A percentile compares a stretch with the other conserved stretches of the same genome.
Conservation (phyloP, 1,140 invertebrate species). For the Bicyclus anynana region DNA sequence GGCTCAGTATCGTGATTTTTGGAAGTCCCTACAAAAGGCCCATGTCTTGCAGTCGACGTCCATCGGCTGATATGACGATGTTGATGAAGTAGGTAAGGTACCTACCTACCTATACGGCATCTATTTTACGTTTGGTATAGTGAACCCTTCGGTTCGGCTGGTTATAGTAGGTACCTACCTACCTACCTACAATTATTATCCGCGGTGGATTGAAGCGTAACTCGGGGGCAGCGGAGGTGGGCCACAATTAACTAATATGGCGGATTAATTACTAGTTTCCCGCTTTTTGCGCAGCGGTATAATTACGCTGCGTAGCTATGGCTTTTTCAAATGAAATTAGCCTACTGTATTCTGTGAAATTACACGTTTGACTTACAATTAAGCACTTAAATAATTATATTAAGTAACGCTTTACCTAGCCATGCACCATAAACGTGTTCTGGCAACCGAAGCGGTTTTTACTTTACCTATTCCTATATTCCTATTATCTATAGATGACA, state of each 20-base stretch:
- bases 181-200: slow-evolving; percentile 31
- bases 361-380: slow-evolving; percentile 5
- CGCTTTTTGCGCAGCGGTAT: slow-evolving; percentile 10
- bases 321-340: slow-evolving; percentile 8
- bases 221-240: slow-evolving; percentile 28
- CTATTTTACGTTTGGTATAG: too few species aligned
- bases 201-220: slow-evolving; percentile 34
- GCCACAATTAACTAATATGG: slow-evolving; percentile 60
- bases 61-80: too few species aligned
- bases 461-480: too few species aligned
- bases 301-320: slow-evolving; percentile 12
- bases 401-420: slow-evolving; percentile 17
- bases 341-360: background rate
- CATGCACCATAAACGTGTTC: slow-evolving; percentile 8
- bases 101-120: too few species aligned
- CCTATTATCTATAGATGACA: too few species aligned
- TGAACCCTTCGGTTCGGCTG: too few species aligned
- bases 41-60: too few species aligned
- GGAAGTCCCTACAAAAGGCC: too few species aligned
- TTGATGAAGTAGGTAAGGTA: too few species aligned
- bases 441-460: too few species aligned
- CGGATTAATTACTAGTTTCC: slow-evolving; percentile 50
- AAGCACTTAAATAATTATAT: slow-evolving; percentile 26
- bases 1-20: too few species aligned
- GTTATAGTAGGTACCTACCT: background rate